These are phyloP conservation scores for Dicyrtomina minuta DNA, from an alignment of 2,888 invertebrate species.

Conservation along the genomic window DNA sequence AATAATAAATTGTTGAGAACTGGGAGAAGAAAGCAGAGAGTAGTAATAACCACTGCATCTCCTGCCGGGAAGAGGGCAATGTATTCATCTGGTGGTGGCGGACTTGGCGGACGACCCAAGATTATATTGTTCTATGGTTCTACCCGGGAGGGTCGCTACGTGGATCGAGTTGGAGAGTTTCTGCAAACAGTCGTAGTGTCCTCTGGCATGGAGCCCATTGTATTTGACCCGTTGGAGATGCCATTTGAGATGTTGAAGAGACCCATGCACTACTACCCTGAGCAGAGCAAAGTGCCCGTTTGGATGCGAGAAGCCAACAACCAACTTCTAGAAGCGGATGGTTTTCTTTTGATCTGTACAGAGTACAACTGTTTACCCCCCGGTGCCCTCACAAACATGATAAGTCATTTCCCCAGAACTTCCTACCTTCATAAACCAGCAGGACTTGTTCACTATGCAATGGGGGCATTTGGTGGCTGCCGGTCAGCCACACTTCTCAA, in stretches of 20 bases:
- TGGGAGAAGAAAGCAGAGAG: too few relatives aligned
- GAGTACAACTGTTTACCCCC: not conserved
- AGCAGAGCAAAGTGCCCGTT: not conserved
- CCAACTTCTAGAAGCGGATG: not conserved
- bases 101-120: slow-evolving; percentile 33
- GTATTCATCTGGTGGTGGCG: too few relatives aligned
- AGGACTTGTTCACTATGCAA: not conserved
- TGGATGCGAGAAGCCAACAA: not conserved
- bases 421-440: not conserved
- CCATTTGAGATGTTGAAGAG: not conserved
- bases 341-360: not conserved
- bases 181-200: not conserved
- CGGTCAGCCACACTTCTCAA: not conserved
- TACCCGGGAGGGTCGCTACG: slow-evolving; percentile 54
- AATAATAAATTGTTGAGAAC: too few relatives aligned
- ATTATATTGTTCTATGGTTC: slow-evolving; percentile 54
- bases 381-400: not conserved
- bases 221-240: not conserved
- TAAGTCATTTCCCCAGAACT: not conserved
- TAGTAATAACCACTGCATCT: too few relatives aligned
- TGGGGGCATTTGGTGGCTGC: not conserved
- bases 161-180: slow-evolving; percentile 54
- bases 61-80: too few relatives aligned
- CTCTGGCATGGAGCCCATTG: not conserved
- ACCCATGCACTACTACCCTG: not conserved